Percentiles rank a stretch among this genome's conserved stretches.
phyloP scores from a whole-genome alignment of 1,140 invertebrate genomes.

The Drosophila elegans region DNA sequence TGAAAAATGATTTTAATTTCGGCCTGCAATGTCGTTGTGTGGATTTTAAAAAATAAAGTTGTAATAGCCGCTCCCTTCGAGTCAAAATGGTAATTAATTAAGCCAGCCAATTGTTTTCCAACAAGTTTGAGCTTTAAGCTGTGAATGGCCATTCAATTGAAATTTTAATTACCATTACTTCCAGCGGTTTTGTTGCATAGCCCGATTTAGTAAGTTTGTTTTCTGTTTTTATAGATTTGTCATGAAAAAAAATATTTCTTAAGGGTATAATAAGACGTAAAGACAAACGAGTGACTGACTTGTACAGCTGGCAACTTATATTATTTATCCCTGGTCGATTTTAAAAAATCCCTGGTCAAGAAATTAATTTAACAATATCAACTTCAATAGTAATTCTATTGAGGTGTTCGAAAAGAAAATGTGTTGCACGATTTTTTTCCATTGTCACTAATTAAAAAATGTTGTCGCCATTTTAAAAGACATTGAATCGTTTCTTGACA shows the following conservation, averaged over 20 bases:
- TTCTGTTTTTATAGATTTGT: too few species aligned
- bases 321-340: too few species aligned
- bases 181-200: too few species aligned
- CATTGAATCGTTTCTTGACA: neutral
- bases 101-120: neutral
- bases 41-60: constrained; percentile 51
- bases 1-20: constrained; percentile 74
- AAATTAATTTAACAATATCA: too few species aligned
- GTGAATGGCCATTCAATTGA: too few species aligned
- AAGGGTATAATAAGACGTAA: too few species aligned
- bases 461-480: neutral
- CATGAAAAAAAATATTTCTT: too few species aligned
- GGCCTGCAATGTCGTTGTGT: constrained; percentile 20
- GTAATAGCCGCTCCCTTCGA: neutral
- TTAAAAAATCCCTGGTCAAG: too few species aligned
- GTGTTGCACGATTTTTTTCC: neutral
- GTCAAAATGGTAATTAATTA: neutral
- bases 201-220: too few species aligned
- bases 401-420: neutral
- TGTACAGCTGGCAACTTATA: too few species aligned
- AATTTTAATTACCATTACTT: too few species aligned
- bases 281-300: too few species aligned
- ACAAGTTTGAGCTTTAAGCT: neutral
- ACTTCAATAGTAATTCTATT: neutral
- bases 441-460: neutral